phyloP scores from a whole-genome alignment of 2,797 vertebrate species.

The Acanthurus leucopareius region DNA sequence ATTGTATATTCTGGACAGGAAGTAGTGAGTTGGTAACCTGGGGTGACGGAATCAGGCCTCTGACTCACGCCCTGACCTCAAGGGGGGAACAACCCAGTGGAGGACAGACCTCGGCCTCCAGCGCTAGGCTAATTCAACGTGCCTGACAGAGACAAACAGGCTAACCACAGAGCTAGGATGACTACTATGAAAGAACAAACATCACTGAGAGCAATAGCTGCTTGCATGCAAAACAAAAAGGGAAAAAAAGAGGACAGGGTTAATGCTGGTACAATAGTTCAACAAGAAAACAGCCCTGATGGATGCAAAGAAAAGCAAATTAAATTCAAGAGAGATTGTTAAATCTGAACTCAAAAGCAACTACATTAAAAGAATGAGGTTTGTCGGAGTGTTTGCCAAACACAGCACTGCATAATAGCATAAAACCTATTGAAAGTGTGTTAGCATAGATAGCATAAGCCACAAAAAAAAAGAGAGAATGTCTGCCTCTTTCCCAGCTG shows the following conservation, averaged over 20 bases:
- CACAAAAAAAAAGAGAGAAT: constrained; percentile 12
- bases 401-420: constrained; percentile 13
- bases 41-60: constrained; percentile 85
- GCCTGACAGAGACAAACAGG: constrained; percentile 75
- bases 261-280: constrained; percentile 25
- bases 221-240: constrained; percentile 26
- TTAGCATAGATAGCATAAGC: background rate
- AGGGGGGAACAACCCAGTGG: constrained; percentile 73
- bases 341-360: constrained; percentile 20
- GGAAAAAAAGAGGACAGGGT: constrained; percentile 6
- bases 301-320: constrained; percentile 7
- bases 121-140: constrained; percentile 62
- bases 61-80: constrained; percentile 82
- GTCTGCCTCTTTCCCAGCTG: constrained; percentile 26
- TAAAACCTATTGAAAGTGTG: constrained; percentile 12
- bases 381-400: background rate
- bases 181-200: constrained; percentile 66
- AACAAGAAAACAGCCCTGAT: constrained; percentile 19
- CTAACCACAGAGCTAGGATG: constrained; percentile 55
- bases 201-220: constrained; percentile 60
- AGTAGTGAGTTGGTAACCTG: constrained; percentile 80
- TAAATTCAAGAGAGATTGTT: constrained; percentile 20
- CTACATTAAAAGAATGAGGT: background rate
- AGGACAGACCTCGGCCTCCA: constrained; percentile 74
- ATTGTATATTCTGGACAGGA: constrained; percentile 77